phyloP scores from a whole-genome alignment of 1,140 invertebrate species.

The Lasioglossum baleicum region DNA sequence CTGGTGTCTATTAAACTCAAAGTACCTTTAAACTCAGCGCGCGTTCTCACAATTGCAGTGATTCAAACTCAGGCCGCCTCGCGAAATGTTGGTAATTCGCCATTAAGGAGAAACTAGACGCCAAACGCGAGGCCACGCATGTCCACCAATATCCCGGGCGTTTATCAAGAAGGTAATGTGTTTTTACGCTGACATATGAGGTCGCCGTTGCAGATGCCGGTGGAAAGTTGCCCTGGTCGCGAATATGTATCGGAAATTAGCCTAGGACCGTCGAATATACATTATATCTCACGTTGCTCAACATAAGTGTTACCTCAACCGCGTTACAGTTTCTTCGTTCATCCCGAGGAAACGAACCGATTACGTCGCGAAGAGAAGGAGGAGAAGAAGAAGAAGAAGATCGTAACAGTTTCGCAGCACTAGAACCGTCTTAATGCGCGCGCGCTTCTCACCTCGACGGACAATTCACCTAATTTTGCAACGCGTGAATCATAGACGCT shows the following conservation, averaged over 20 bases:
- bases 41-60: no score
- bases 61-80: no score
- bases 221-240: neutral
- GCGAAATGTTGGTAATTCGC: neutral
- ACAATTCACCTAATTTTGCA: conserved; percentile 37
- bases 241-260: neutral
- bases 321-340: neutral
- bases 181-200: neutral
- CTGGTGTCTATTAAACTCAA: no score
- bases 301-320: neutral
- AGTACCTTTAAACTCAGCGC: no score
- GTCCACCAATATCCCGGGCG: neutral
- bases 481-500: conserved; percentile 27
- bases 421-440: neutral
- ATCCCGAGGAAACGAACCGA: neutral
- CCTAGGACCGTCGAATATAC: neutral
- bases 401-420: neutral
- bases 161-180: neutral
- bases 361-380: neutral
- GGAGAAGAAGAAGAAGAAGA: no score
- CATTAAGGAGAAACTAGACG: neutral
- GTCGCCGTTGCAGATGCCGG: neutral
- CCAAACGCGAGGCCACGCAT: no score
- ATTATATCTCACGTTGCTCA: neutral
- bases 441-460: conserved; percentile 17